Evolutionary conservation across 2,888 invertebrate genomes (phyloP).

Genomic region (Eledone cirrhosa): DNA sequence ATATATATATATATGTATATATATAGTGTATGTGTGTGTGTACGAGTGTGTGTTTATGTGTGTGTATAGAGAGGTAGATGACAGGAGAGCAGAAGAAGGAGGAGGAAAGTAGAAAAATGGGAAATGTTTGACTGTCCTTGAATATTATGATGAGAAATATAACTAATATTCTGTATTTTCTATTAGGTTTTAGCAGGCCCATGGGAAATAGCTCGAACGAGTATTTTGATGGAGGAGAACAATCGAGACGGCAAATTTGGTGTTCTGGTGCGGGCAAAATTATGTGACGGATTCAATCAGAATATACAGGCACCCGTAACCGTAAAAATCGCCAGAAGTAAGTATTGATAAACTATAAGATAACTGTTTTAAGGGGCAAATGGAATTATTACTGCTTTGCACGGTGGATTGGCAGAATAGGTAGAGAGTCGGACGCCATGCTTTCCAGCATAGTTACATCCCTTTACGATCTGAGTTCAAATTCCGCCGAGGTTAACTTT

Average conservation of each 20-base stretch:
- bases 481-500: no score
- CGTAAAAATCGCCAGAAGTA: slow-evolving; percentile 20
- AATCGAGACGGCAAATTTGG: slow-evolving; percentile 25
- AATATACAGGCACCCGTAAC: slow-evolving; percentile 10
- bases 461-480: no score
- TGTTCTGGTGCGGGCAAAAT: slow-evolving; percentile 14
- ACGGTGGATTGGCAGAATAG: no score
- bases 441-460: no score
- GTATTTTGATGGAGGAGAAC: slow-evolving; percentile 15
- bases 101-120: background rate
- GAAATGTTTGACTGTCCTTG: background rate
- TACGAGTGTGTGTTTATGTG: background rate
- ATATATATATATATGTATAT: background rate
- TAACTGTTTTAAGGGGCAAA: background rate
- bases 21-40: background rate
- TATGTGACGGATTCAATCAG: slow-evolving; percentile 1
- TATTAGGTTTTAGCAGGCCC: slow-evolving; percentile 17
- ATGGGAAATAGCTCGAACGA: slow-evolving; percentile 23
- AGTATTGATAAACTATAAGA: background rate
- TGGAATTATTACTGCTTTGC: no score
- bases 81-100: no score
- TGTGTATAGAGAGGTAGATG: background rate
- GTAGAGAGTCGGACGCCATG: no score
- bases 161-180: no score
- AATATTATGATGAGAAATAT: background rate